Evolutionary conservation across 2,888 invertebrate genomes (phyloP).

Genomic region (Peribatodes rhomboidaria): DNA sequence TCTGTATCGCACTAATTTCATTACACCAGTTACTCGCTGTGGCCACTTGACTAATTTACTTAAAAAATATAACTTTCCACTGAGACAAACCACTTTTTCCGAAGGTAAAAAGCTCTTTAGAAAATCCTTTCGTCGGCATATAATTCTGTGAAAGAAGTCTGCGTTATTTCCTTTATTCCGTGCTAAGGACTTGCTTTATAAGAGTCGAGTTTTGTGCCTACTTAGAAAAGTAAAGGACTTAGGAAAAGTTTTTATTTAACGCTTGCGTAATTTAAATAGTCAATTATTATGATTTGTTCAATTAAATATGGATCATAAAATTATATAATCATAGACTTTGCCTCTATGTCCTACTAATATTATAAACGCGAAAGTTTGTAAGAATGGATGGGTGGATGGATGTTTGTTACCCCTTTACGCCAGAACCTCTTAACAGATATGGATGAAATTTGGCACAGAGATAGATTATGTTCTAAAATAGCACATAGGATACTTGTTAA

Average conservation of each 20-base stretch:
- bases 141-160: slow-evolving; percentile 28
- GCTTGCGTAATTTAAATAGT: slow-evolving; percentile 1
- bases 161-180: slow-evolving; percentile 21
- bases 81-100: slow-evolving; percentile 33
- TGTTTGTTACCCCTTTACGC: too few relatives aligned
- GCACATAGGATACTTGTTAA: too few relatives aligned
- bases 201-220: slow-evolving; percentile 16
- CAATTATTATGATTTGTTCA: neutral
- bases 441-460: too few relatives aligned
- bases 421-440: too few relatives aligned
- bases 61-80: slow-evolving; percentile 56
- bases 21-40: slow-evolving; percentile 52
- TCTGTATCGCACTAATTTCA: slow-evolving; percentile 55
- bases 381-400: too few relatives aligned
- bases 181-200: slow-evolving; percentile 13
- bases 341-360: too few relatives aligned
- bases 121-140: slow-evolving; percentile 36
- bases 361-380: too few relatives aligned
- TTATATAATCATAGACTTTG: too few relatives aligned
- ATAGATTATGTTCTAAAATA: too few relatives aligned
- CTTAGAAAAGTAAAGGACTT: too few relatives aligned
- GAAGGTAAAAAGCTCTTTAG: slow-evolving; percentile 33
- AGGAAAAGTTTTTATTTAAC: slow-evolving; percentile 18
- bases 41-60: slow-evolving; percentile 66
- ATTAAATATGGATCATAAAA: neutral